phyloP scores from a whole-genome alignment of 1,140 invertebrate species.

The Grapholita molesta region DNA sequence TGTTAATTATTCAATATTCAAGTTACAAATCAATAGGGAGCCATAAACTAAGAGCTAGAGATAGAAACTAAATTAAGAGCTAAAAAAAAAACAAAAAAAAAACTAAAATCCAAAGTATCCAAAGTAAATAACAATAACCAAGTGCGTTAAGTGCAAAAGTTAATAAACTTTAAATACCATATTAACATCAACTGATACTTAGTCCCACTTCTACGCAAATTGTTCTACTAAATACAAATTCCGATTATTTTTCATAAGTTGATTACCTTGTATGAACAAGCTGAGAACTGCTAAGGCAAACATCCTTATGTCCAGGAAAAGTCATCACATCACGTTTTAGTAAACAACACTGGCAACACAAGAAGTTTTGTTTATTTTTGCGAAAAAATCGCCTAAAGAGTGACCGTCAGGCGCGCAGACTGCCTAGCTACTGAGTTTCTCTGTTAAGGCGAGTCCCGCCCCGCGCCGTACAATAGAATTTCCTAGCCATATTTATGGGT shows the following conservation, averaged over 20 bases:
- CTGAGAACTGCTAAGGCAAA: constrained; percentile 52
- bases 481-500: constrained; percentile 57
- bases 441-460: constrained; percentile 42
- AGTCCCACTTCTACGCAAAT: too few relatives aligned
- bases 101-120: too few relatives aligned
- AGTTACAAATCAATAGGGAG: too few relatives aligned
- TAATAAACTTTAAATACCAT: too few relatives aligned
- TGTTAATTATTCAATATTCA: too few relatives aligned
- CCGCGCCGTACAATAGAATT: constrained; percentile 53
- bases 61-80: too few relatives aligned
- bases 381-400: constrained; percentile 11
- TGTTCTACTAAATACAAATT: not conserved
- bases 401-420: constrained; percentile 29
- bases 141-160: too few relatives aligned
- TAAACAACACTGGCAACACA: constrained; percentile 29
- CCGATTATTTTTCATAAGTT: not conserved
- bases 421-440: constrained; percentile 43
- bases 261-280: constrained; percentile 55
- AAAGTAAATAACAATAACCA: too few relatives aligned
- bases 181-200: too few relatives aligned
- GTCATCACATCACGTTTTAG: constrained; percentile 56
- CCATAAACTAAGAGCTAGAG: too few relatives aligned
- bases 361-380: constrained; percentile 20
- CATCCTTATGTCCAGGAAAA: constrained; percentile 56
- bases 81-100: too few relatives aligned